A percentile compares a stretch with the other conserved stretches of the same genome.
phyloP scores from a whole-genome alignment of 2,888 invertebrate species.

The Nemoura dubitans region DNA sequence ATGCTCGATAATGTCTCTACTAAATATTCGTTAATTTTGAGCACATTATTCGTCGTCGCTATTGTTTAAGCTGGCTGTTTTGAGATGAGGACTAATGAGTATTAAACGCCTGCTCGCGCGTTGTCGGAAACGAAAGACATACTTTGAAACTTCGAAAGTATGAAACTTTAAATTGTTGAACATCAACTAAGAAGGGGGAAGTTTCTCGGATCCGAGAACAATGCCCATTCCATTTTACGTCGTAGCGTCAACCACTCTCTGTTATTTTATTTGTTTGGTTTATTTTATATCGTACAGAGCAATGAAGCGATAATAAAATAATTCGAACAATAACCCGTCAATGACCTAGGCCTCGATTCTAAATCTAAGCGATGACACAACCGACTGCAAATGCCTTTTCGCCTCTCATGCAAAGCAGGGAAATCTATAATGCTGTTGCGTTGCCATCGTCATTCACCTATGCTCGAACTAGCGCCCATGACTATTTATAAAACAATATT shows the following conservation, averaged over 20 bases:
- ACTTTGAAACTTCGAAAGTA: background rate
- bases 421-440: background rate
- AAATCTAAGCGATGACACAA: background rate
- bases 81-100: background rate
- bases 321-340: background rate
- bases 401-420: background rate
- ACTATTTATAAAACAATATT: slow-evolving; percentile 7
- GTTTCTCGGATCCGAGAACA: background rate
- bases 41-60: background rate
- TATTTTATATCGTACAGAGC: background rate
- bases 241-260: background rate
- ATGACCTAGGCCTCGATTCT: background rate
- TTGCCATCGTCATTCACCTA: background rate
- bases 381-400: background rate
- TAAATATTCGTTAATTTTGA: slow-evolving; percentile 1
- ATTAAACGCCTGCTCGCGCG: background rate
- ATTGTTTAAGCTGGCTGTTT: background rate
- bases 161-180: background rate
- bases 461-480: background rate
- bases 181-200: background rate
- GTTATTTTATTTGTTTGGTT: background rate
- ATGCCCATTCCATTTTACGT: background rate
- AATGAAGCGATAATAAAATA: background rate
- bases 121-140: background rate
- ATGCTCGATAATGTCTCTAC: background rate